These are phyloP conservation scores for Piezodorus guildinii DNA, from an alignment of 1,140 invertebrate species.

Conservation along the genomic window DNA sequence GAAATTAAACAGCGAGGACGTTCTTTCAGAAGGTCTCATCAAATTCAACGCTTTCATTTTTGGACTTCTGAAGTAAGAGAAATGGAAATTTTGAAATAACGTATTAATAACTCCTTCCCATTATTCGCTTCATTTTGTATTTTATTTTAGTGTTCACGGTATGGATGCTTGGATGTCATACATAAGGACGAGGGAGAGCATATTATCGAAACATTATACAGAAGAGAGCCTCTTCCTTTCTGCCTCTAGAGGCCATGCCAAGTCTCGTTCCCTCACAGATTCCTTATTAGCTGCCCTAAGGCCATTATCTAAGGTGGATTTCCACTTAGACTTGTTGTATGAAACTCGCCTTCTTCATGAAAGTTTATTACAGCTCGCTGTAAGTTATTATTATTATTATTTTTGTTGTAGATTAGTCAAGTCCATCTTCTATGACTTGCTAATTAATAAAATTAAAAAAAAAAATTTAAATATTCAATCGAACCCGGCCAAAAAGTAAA, in stretches of 20 bases:
- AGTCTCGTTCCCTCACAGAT: conserved; percentile 53
- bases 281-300: conserved; percentile 59
- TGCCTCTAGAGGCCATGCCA: conserved; percentile 48
- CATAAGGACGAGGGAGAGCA: conserved; percentile 63
- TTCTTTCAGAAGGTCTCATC: conserved; percentile 68
- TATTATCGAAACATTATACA: conserved; percentile 70
- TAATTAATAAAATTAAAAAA: not conserved
- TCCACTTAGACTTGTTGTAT: conserved; percentile 68
- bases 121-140: not conserved
- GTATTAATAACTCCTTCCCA: not conserved
- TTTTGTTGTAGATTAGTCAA: too few relatives aligned
- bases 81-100: not conserved
- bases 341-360: conserved; percentile 63
- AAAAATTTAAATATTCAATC: too few relatives aligned
- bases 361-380: conserved; percentile 54
- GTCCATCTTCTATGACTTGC: not conserved
- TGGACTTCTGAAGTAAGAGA: conserved; percentile 72
- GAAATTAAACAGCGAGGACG: conserved; percentile 71
- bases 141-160: conserved; percentile 52
- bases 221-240: conserved; percentile 56
- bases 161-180: conserved; percentile 78
- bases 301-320: conserved; percentile 61
- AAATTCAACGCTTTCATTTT: conserved; percentile 85
- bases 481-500: too few relatives aligned
- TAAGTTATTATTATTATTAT: conserved; percentile 20